Evolutionary conservation across 2,113 vertebrate species (phyloP).

Genomic region (Notothenia coriiceps): DNA sequence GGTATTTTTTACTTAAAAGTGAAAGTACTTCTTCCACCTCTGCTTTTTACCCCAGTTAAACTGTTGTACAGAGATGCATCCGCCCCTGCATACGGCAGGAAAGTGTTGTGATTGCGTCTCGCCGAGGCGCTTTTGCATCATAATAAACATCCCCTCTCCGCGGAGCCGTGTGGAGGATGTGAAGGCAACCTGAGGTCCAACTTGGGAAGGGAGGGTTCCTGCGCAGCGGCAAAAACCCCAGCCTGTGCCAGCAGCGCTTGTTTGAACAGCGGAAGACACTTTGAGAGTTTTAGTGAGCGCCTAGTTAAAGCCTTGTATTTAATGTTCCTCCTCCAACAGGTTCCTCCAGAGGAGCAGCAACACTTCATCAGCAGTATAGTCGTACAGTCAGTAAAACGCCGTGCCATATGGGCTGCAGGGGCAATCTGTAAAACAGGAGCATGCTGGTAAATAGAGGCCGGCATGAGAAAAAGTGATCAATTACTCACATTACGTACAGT

Average conservation of each 20-base stretch:
- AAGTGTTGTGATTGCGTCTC: conserved; percentile 76
- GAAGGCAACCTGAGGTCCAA: conserved; percentile 78
- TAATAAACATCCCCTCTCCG: conserved; percentile 78
- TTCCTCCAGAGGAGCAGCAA: conserved; percentile 86
- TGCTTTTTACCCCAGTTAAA: conserved; percentile 51
- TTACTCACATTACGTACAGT: conserved; percentile 97
- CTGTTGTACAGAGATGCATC: conserved; percentile 36
- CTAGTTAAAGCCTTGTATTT: conserved; percentile 60
- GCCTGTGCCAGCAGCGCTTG: conserved; percentile 67
- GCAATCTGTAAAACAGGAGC: conserved; percentile 95
- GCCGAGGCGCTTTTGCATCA: conserved; percentile 78
- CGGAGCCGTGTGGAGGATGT: conserved; percentile 76
- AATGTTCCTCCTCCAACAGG: conserved; percentile 88
- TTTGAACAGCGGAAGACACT: conserved; percentile 76
- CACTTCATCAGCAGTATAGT: conserved; percentile 88
- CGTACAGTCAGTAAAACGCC: conserved; percentile 88
- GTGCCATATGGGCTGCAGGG: conserved; percentile 96
- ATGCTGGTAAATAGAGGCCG: conserved; percentile 93
- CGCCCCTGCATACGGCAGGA: conserved; percentile 55
- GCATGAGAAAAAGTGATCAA: conserved; percentile 96
- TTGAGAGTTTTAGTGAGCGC: conserved; percentile 64
- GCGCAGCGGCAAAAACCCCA: conserved; percentile 66
- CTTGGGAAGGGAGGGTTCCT: conserved; percentile 74
- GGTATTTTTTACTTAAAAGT: too few relatives aligned
- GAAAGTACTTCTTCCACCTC: too few relatives aligned